phyloP scores from a whole-genome alignment of 37 sponge, comb jelly and placozoan genomes.

The Trichoplax adhaerens region DNA sequence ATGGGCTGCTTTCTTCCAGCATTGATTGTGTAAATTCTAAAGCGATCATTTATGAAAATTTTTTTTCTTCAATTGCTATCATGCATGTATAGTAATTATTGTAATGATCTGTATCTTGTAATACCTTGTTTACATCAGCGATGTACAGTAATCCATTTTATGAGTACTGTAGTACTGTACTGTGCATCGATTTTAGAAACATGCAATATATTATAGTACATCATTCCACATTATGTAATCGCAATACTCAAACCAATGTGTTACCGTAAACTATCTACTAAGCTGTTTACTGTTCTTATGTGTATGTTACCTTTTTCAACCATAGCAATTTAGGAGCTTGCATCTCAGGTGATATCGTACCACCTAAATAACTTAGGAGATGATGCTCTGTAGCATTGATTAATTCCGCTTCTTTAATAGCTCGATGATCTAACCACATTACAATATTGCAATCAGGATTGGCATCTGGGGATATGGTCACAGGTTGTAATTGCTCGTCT shows the following conservation, averaged over 20 bases:
- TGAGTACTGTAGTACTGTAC: too few species aligned
- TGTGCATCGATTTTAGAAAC: too few species aligned
- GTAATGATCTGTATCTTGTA: neutral
- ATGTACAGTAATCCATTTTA: too few species aligned
- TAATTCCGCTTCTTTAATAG: slow-evolving; percentile 29
- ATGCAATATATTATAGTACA: too few species aligned
- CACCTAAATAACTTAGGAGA: slow-evolving; percentile 54
- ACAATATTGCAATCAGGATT: slow-evolving; percentile 38
- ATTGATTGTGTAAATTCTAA: neutral
- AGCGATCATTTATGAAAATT: too few species aligned
- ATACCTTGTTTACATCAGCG: slow-evolving; percentile 7
- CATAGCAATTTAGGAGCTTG: slow-evolving; percentile 77
- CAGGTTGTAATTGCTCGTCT: slow-evolving; percentile 30
- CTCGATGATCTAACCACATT: slow-evolving; percentile 79
- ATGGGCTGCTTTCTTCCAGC: slow-evolving; percentile 57
- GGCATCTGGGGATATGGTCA: slow-evolving; percentile 28
- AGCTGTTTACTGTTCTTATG: too few species aligned
- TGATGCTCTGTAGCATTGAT: slow-evolving; percentile 40
- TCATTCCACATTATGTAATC: too few species aligned
- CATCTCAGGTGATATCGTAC: slow-evolving; percentile 67
- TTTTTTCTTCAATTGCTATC: neutral
- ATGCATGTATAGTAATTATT: neutral
- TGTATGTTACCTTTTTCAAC: slow-evolving; percentile 23
- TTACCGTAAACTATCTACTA: too few species aligned
- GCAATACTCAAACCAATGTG: too few species aligned